phyloP scores from a whole-genome alignment of 1,140 invertebrate genomes.

The Platorchestia sp. region DNA sequence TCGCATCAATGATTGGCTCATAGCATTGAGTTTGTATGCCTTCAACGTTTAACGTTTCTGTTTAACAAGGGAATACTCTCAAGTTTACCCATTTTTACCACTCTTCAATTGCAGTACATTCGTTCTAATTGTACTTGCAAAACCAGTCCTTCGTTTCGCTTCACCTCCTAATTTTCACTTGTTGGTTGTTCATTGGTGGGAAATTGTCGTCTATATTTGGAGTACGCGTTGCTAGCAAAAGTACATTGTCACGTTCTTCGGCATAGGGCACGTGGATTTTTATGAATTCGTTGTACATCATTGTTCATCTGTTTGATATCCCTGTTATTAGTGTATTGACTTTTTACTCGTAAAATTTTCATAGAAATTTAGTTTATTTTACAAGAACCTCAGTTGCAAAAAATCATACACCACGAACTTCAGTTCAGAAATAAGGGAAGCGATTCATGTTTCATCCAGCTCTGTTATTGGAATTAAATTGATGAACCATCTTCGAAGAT shows the following conservation, averaged over 20 bases:
- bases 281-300: not conserved
- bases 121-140: not conserved
- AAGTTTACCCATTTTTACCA: not conserved
- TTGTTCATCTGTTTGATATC: not conserved
- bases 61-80: not conserved
- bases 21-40: not conserved
- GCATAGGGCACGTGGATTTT: not conserved
- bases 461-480: not conserved
- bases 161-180: not conserved
- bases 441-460: not conserved
- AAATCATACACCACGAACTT: not conserved
- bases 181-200: not conserved
- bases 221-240: too few relatives aligned
- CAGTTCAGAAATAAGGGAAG: not conserved
- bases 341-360: not conserved
- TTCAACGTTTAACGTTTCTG: not conserved
- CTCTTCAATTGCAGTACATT: not conserved
- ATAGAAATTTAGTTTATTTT: not conserved
- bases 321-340: not conserved
- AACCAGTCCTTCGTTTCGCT: too few relatives aligned
- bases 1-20: too few relatives aligned
- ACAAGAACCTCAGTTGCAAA: not conserved
- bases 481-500: not conserved
- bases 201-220: not conserved
- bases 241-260: not conserved